Evolutionary conservation across 1,140 invertebrate species (phyloP).

Genomic region (Drosophila navojoa): DNA sequence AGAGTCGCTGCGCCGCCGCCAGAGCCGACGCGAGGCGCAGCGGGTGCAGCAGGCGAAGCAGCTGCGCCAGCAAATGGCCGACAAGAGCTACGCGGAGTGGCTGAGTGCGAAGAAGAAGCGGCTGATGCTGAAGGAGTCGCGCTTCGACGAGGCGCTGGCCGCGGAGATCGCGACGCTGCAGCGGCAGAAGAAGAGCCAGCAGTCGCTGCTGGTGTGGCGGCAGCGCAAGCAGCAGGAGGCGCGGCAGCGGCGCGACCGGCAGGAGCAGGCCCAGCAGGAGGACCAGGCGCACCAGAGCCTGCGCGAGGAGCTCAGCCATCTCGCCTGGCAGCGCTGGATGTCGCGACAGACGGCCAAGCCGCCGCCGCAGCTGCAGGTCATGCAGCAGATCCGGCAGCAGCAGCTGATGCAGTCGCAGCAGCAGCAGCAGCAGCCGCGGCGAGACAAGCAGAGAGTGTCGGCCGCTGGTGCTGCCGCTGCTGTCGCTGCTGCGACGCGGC

Average conservation of each 20-base stretch:
- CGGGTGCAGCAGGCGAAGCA: slow-evolving; percentile 13
- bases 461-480: not conserved
- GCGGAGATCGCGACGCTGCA: not conserved
- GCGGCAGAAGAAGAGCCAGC: not conserved
- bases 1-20: not conserved
- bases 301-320: slow-evolving; percentile 23
- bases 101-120: slow-evolving; percentile 29
- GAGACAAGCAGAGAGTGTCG: not conserved
- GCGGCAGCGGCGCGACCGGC: slow-evolving; percentile 13
- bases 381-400: not conserved
- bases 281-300: not conserved
- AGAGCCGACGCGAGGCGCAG: slow-evolving; percentile 13
- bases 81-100: slow-evolving; percentile 36
- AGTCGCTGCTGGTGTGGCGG: slow-evolving; percentile 9
- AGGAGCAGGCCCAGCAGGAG: not conserved
- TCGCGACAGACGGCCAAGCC: not conserved
- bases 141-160: not conserved
- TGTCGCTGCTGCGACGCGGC: not conserved
- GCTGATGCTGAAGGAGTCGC: not conserved
- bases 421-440: not conserved
- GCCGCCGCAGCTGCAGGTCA: too few relatives aligned
- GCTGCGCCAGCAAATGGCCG: slow-evolving; percentile 28
- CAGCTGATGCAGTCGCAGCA: not conserved
- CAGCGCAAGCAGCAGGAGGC: slow-evolving; percentile 22
- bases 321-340: slow-evolving; percentile 48